Base-by-base conservation (phyloP, 2,113 vertebrate species). In the Nansenia antarctica region DNA sequence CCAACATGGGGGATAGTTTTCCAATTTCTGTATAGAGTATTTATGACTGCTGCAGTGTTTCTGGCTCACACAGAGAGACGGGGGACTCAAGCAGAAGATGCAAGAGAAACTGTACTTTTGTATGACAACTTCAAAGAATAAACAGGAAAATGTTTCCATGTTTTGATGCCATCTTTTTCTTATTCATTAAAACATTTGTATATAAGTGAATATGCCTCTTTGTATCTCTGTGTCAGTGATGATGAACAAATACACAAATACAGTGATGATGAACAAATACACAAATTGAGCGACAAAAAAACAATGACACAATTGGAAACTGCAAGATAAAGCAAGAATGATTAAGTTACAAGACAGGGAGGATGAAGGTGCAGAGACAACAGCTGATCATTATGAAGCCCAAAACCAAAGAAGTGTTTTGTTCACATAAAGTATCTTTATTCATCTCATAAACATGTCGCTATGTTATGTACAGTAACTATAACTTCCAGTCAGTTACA, bases 151-250 rank as follows among this genome's bases (percentile, higher is more conserved):
- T 80, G 81, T 87, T 79, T 80, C 62, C 53, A 83, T 78, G 72
- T 87, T 85, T 81, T 82, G 74, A 85, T 86, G 86, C 76, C 73
- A 83, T 83, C 70, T 75, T 87, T 92, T 92, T 91, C 87, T 85
- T 90, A 89, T 82, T 74, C 87, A 91, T 92, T 92, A 92, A 49
- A 92, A 90, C 71, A 84, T 91, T 92, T 91, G 81, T 91, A 91
- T 79, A 88, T 79, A 89, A 87, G 60, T 42, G n/a, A 31, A 20
- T 37, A 52, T 31, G 52, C 72, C 32, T 62, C 54, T 47, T 30
- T 42, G 57, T 75, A 57, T 52, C 61, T 78, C 55, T 76, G 39
- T 66, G 37, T 72, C 32, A 26, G 53, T 26, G 62, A 31, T 2
- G 9, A 27, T 31, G 18, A 22, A 35, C 8, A 32, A 20, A n/a